Conservation (phyloP, 2,113 vertebrate species). For the Antigone vipio region DNA sequence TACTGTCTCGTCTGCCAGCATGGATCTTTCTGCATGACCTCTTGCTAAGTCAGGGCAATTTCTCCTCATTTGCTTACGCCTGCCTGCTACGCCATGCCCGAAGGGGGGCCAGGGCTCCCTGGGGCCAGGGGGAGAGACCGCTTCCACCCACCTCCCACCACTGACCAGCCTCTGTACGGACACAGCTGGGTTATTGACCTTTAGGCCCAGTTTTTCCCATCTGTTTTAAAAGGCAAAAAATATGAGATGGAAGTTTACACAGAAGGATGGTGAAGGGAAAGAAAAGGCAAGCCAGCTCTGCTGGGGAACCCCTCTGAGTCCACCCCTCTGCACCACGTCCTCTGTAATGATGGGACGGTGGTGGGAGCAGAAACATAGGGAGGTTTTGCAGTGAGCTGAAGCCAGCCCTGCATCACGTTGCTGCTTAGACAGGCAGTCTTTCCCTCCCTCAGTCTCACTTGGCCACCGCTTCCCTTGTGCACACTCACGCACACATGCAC, state of each 20-base stretch:
- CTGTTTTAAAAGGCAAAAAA: background rate
- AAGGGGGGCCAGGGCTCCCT: background rate
- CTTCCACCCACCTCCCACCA: background rate
- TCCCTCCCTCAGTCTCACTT: background rate
- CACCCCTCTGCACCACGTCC: background rate
- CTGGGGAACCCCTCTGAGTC: background rate
- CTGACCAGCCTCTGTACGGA: background rate
- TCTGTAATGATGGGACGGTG: background rate
- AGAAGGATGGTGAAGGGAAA: background rate
- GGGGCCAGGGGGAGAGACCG: background rate
- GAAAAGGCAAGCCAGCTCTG: background rate
- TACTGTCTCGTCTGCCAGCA: conserved; percentile 53
- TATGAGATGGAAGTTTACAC: background rate
- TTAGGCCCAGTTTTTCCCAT: background rate
- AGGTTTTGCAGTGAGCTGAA: background rate
- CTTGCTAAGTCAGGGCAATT: conserved; percentile 58
- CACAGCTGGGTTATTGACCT: background rate
- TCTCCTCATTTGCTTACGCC: conserved; percentile 35
- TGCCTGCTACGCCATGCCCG: background rate
- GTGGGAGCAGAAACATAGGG: background rate
- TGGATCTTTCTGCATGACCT: conserved; percentile 62
- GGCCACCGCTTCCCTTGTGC: background rate
- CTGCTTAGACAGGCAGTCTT: background rate
- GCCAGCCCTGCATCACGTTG: background rate
- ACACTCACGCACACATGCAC: too few relatives aligned